phyloP scores from a whole-genome alignment of 2,797 vertebrate genomes.

The Sebastiscus albofasciatus region DNA sequence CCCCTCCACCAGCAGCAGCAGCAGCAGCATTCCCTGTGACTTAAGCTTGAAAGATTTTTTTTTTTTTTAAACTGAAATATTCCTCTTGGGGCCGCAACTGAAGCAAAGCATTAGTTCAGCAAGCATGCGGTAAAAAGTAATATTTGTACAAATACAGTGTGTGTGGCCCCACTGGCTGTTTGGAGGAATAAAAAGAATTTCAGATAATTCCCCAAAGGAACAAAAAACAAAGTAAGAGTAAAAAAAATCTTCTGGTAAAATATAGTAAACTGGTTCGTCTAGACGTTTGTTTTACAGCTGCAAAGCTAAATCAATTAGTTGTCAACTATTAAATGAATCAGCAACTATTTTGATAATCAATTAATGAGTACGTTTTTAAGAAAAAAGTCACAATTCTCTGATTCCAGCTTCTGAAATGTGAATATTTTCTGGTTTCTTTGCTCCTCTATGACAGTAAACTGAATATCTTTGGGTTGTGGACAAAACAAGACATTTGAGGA shows the following conservation, averaged over 20 bases:
- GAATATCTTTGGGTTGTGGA: not conserved
- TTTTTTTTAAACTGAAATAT: constrained; percentile 14
- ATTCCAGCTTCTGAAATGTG: not conserved
- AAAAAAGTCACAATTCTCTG: not conserved
- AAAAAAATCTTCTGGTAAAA: not conserved
- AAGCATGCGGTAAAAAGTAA: constrained; percentile 37
- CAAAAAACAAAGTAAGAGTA: constrained; percentile 4
- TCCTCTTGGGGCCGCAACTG: constrained; percentile 33
- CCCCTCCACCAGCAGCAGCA: not conserved
- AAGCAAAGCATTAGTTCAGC: constrained; percentile 51
- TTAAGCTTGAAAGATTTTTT: constrained; percentile 41
- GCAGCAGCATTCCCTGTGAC: constrained; percentile 10
- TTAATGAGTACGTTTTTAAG: not conserved
- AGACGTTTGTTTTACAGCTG: not conserved
- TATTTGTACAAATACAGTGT: constrained; percentile 51
- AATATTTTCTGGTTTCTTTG: no score
- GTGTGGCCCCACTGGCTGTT: constrained; percentile 35
- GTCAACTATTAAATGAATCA: no score
- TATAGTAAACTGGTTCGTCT: not conserved
- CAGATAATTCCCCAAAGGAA: not conserved
- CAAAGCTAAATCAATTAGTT: not conserved
- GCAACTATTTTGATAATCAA: not conserved
- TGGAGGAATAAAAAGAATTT: constrained; percentile 17
- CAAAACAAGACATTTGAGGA: not conserved
- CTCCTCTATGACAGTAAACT: no score